Evolutionary conservation across 2,113 vertebrate species (phyloP).

Genomic region (Murina feae): DNA sequence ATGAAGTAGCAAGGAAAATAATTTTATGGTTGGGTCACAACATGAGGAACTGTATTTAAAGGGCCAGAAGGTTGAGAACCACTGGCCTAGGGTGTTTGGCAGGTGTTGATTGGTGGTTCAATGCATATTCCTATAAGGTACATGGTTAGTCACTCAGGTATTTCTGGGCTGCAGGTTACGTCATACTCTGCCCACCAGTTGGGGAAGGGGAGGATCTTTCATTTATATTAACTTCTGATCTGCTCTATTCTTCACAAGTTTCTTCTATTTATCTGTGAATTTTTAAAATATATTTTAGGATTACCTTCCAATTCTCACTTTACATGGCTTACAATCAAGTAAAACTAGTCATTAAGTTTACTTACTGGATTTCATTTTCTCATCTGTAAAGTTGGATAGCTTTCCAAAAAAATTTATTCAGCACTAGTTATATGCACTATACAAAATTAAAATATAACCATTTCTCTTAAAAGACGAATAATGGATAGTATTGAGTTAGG

Average conservation of each 20-base stretch:
- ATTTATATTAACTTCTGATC: not conserved
- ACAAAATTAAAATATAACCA: not conserved
- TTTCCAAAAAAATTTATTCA: slow-evolving; percentile 10
- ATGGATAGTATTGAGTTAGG: not conserved
- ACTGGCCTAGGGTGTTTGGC: no score
- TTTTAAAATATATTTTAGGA: not conserved
- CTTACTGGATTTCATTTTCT: slow-evolving; percentile 1
- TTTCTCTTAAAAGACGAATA: not conserved
- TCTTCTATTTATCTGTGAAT: not conserved
- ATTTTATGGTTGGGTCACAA: no score
- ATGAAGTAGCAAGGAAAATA: no score
- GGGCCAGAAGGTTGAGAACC: no score
- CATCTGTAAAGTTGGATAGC: not conserved
- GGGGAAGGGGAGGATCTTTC: no score
- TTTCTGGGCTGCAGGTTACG: no score
- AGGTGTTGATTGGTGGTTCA: no score
- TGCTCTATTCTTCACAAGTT: not conserved
- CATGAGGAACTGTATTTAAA: no score
- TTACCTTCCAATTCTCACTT: not conserved
- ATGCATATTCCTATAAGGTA: no score
- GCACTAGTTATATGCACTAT: not conserved
- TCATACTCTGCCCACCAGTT: no score
- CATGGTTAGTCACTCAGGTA: no score
- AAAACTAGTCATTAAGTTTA: slow-evolving; percentile 7
- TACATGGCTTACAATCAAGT: not conserved